phyloP scores from a whole-genome alignment of 2,888 invertebrate genomes.

The Limulus polyphemus region DNA sequence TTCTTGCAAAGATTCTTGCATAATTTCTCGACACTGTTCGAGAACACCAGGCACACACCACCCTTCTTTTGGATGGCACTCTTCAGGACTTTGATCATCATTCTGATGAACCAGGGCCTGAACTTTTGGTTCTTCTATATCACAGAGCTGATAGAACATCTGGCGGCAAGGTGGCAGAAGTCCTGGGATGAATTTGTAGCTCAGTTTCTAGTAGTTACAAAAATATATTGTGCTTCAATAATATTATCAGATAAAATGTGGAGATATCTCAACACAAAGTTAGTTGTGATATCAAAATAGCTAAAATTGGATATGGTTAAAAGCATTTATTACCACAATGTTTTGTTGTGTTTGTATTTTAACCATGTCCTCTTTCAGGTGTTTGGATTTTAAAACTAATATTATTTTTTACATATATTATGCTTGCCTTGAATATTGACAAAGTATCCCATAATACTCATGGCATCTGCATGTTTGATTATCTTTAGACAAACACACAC shows the following conservation, averaged over 20 bases:
- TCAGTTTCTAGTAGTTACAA: conserved; percentile 24
- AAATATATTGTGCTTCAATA: too few species aligned
- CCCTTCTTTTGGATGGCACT: conserved; percentile 59
- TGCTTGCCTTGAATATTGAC: too few species aligned
- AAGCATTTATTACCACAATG: neutral
- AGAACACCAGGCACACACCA: conserved; percentile 43
- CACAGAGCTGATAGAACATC: conserved; percentile 80
- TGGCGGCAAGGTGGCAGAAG: conserved; percentile 67
- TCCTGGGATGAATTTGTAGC: conserved; percentile 53
- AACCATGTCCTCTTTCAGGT: conserved; percentile 22
- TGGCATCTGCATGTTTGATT: too few species aligned
- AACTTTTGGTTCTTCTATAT: conserved; percentile 64
- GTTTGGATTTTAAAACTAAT: too few species aligned
- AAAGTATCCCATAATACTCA: too few species aligned
- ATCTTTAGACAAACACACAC: too few species aligned
- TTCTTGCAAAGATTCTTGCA: conserved; percentile 10
- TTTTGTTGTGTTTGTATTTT: neutral
- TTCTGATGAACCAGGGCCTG: conserved; percentile 46
- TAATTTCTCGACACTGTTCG: conserved; percentile 17
- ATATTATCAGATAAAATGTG: too few species aligned
- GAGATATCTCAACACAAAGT: too few species aligned
- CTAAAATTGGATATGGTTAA: too few species aligned
- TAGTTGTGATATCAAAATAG: too few species aligned
- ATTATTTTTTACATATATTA: too few species aligned
- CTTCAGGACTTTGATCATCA: conserved; percentile 35